phyloP scores from a whole-genome alignment of 2,113 vertebrate species.

The Ceyx margarethae region DNA sequence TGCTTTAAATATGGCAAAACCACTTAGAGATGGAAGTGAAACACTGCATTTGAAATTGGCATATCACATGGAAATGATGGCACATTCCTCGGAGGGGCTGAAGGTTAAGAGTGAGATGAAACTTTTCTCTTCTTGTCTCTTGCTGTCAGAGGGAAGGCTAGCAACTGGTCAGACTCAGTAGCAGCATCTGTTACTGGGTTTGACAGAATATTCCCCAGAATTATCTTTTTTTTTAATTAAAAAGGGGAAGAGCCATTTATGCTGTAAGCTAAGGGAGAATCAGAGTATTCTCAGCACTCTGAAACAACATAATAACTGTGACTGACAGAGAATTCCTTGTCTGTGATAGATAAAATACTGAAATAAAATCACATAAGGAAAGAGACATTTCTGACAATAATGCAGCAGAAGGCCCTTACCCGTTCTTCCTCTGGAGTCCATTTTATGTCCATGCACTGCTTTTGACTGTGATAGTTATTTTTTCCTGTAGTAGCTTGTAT shows the following conservation, averaged over 20 bases:
- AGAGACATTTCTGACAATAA: neutral
- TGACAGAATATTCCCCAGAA: neutral
- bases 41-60: conserved; percentile 9
- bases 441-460: neutral
- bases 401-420: neutral
- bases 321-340: neutral
- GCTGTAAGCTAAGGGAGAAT: neutral
- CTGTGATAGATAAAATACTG: neutral
- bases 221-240: neutral
- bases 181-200: neutral
- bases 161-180: conserved; percentile 13
- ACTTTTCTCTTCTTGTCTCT: neutral
- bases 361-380: neutral
- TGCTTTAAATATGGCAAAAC: neutral
- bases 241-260: neutral
- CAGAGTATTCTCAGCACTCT: neutral
- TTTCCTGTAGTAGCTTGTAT: neutral
- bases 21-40: neutral
- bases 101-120: conserved; percentile 20
- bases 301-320: neutral
- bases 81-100: neutral
- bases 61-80: conserved; percentile 16
- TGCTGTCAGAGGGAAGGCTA: neutral
- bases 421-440: neutral
- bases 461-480: neutral